These are phyloP conservation scores for Myotis lucifugus DNA, from an alignment of 2,113 vertebrate genomes.

Conservation along the genomic window DNA sequence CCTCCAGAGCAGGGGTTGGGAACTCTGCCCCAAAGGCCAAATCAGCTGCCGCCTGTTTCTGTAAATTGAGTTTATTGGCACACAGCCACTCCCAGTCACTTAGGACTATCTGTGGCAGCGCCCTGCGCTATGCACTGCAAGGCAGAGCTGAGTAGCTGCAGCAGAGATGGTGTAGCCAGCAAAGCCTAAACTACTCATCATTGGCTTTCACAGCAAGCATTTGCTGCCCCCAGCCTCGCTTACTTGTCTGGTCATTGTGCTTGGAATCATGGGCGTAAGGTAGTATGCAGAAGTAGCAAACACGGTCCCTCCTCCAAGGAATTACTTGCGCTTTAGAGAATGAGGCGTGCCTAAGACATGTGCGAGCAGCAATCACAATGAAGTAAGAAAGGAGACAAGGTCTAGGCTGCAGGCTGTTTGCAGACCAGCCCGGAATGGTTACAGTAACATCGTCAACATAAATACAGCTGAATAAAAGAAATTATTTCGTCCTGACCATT, in stretches of 20 bases:
- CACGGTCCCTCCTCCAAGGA: not conserved
- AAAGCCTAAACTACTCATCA: not conserved
- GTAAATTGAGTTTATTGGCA: not conserved
- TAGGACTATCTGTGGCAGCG: not conserved
- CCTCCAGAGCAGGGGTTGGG: not conserved
- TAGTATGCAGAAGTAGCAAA: not conserved
- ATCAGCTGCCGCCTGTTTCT: not conserved
- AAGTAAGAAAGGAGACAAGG: not conserved
- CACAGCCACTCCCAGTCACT: not conserved
- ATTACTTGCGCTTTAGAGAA: not conserved
- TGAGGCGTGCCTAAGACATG: not conserved
- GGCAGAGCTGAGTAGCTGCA: not conserved
- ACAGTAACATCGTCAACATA: not conserved
- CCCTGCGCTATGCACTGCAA: no score
- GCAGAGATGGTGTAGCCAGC: not conserved
- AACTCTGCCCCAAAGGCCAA: not conserved
- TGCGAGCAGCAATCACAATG: not conserved
- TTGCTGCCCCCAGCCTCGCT: accelerated
- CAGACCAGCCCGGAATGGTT: not conserved
- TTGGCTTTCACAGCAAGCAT: not conserved
- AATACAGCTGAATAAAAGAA: not conserved
- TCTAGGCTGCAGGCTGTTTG: not conserved
- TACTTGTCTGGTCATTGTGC: accelerated
- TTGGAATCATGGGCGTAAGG: not conserved
- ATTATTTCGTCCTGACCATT: not conserved